Evolutionary conservation across 2,888 invertebrate genomes (phyloP), one percentile per base, ranked within the genome.

Genomic region (Eupithecia insigniata): DNA sequence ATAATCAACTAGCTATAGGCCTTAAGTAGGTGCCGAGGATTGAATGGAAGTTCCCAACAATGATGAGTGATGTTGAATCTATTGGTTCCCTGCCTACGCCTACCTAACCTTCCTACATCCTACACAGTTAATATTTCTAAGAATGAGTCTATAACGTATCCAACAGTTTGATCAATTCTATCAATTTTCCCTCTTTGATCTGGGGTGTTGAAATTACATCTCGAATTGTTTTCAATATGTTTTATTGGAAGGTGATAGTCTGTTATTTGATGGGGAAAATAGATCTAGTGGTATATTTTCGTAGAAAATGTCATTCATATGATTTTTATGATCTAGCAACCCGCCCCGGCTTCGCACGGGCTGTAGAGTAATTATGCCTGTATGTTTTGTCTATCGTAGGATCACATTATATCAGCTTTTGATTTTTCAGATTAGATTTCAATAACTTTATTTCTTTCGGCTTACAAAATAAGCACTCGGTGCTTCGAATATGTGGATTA

Each of bases 171-270:
- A 74, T 73, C 74, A 74, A 83, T 79, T 79, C 71, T 77, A 76
- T 55, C 55, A 55, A 55, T 22, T 55, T 55, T 26, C 55, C 74
- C 67, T 69, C 69, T 69, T 69, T 71, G 67, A 71, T 65, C 69
- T 68, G 73, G 65, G 82, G 81, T 79, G 79, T 73, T 55, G 81
- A 83, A 85, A 85, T 84, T 83, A 79, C 80, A 76, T 82, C 78
- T 79, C 79, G 84, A 88, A 87, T 86, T 84, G 85, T 85, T 86
- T 85, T 83, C 86, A 84, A 87, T 86, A 84, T 85, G 80, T 85
- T 85, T 81, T 83, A 84, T 83, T 79, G 83, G 82, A 83, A 85
- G 55, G 55, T 22, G 51, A 51, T 51, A 51, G 51, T 55, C 5
- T 55, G 22, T 26, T 55, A 55, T 26, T 26, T 85, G 83, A 84